A percentile compares a stretch with the other conserved stretches of the same genome.
Conservation (phyloP, 1,140 invertebrate genomes). For the Camponotus floridanus region DNA sequence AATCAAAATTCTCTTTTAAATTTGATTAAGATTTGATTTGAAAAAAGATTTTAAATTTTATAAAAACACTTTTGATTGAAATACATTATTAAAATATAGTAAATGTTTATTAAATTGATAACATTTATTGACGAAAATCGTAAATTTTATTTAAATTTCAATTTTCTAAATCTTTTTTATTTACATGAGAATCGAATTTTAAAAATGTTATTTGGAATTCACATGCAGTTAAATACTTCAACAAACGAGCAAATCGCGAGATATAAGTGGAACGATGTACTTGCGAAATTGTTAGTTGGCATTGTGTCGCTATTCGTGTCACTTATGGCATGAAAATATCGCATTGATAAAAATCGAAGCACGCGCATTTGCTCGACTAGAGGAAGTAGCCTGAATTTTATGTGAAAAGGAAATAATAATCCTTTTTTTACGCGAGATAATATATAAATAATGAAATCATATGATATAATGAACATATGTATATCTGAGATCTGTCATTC, state of each 20-base stretch:
- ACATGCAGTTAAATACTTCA: neutral
- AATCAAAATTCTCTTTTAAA: neutral
- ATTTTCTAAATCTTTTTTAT: neutral
- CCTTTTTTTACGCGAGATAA: neutral
- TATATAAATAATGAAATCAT: slow-evolving; percentile 37
- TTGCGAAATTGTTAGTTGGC: slow-evolving; percentile 70
- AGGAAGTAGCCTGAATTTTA: slow-evolving; percentile 70
- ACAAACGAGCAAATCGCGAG: slow-evolving; percentile 38
- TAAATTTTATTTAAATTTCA: neutral
- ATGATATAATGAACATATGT: too few relatives aligned
- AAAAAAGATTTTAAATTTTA: neutral
- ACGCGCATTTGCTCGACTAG: neutral
- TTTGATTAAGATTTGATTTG: neutral
- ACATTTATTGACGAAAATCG: neutral
- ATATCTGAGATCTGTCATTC: neutral
- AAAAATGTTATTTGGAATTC: slow-evolving; percentile 40
- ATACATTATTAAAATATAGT: neutral
- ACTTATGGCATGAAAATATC: slow-evolving; percentile 66
- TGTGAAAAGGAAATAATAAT: slow-evolving; percentile 67
- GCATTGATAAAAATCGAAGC: slow-evolving; percentile 65
- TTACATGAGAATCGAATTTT: neutral
- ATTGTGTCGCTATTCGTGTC: slow-evolving; percentile 65
- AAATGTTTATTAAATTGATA: neutral
- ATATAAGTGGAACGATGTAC: slow-evolving; percentile 59
- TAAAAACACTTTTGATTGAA: neutral